Conservation (phyloP, 1,140 invertebrate genomes). For the Amphibalanus amphitrite region DNA sequence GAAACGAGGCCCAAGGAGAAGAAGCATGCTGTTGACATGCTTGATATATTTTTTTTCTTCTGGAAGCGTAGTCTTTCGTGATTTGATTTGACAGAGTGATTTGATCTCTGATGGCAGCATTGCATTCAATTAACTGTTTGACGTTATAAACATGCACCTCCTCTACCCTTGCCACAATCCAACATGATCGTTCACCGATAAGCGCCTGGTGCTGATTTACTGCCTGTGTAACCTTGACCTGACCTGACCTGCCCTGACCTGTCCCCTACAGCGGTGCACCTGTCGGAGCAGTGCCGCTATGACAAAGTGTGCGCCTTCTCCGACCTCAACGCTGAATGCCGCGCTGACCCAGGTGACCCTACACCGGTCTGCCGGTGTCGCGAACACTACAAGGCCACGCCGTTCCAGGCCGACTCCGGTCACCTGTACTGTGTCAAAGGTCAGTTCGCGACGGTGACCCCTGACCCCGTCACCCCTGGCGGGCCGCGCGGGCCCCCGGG, state of each 20-base stretch:
- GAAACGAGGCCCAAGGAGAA: no score
- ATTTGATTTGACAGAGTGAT: no score
- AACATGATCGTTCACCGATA: no score
- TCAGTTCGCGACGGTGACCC: slow-evolving; percentile 23
- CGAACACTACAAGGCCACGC: slow-evolving; percentile 53
- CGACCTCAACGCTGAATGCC: not conserved
- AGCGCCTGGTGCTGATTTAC: no score
- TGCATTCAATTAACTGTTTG: no score
- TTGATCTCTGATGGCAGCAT: no score
- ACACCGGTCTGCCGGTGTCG: slow-evolving; percentile 55
- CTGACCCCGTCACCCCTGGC: not conserved
- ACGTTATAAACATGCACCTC: no score
- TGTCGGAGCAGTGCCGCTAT: not conserved
- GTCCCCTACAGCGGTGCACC: slow-evolving; percentile 34
- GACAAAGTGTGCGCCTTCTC: not conserved
- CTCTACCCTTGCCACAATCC: no score
- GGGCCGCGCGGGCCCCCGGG: not conserved
- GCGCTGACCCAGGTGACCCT: not conserved
- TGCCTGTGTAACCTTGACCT: no score
- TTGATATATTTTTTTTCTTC: no score
- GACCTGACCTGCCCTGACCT: slow-evolving; percentile 54
- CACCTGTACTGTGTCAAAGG: slow-evolving; percentile 64
- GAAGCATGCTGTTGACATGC: no score
- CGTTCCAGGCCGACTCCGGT: slow-evolving; percentile 47
- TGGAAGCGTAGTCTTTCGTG: no score